Base-by-base conservation (phyloP, 2,888 invertebrate species). In the Silvanus unidentatus region DNA sequence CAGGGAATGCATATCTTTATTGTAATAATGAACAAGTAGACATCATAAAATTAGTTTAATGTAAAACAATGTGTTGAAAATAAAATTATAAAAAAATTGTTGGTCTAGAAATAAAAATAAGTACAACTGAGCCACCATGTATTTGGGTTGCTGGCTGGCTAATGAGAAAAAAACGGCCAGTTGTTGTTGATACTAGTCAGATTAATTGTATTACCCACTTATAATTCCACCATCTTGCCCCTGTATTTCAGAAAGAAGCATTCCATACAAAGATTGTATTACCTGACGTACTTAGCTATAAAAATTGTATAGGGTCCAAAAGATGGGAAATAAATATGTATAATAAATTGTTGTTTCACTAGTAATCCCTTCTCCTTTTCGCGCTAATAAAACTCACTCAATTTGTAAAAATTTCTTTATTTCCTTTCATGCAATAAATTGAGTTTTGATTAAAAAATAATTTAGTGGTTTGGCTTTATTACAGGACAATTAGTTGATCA, bases 231-330 rank as follows among this genome's bases (percentile, higher is more conserved):
- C 70, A 68, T 70, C 70, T 71, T 70, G 69, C 70, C 71, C 68
- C 66, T 68, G 63, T 66, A 66, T 68, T 68, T 68, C 68, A 65
- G 64, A 69, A 65, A 65, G 66, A 62, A 69, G 69, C 72, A 72
- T 72, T 73, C 72, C 71, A 71, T 65, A 71, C 68, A 71, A 72
- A 72, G 69, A 70, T 72, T 72, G 69, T 73, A 72, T 72, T 73
- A 73, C 73, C 76, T 78, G 77, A 78, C 72, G 73, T 73, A 73
- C 73, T 73, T 73, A 80, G 78, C 77, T 79, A 77, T 80, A 79
- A 79, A 79, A 79, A 79, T 77, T 79, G 79, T 80, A 80, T 81
- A 81, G 80, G 80, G 80, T 81, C 80, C 80, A 81, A 80, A 72
- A 79, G 79, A 79, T 80, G 80, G 80, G 80, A 79, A 79, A 80